These are phyloP conservation scores for Rhingia campestris DNA, from an alignment of 2,888 invertebrate genomes.

Conservation along the genomic window DNA sequence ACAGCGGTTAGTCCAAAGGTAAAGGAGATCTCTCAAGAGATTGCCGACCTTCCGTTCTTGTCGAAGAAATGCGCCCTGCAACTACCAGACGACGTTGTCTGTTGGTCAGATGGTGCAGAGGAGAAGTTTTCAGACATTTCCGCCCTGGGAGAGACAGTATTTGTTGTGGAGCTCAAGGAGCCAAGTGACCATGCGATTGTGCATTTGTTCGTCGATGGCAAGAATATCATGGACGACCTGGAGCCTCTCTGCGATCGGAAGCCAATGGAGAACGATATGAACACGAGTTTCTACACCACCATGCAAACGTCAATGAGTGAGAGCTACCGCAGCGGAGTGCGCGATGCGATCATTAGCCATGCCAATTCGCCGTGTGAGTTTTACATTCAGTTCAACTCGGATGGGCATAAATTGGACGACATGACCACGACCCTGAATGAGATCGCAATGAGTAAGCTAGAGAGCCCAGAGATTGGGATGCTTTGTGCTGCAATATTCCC, in stretches of 20 bases:
- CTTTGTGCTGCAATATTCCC: constrained; percentile 90
- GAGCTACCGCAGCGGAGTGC: constrained; percentile 64
- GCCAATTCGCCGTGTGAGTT: constrained; percentile 89
- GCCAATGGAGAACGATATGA: constrained; percentile 75
- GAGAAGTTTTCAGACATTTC: constrained; percentile 87
- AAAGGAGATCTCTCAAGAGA: constrained; percentile 85
- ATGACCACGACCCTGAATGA: constrained; percentile 81
- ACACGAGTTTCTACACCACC: constrained; percentile 74
- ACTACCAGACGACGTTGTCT: constrained; percentile 84
- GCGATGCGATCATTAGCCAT: constrained; percentile 87
- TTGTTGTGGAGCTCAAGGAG: constrained; percentile 87
- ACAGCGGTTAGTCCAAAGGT: constrained; percentile 85
- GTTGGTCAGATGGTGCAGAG: constrained; percentile 87
- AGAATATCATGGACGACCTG: constrained; percentile 86
- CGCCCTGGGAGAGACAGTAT: constrained; percentile 88
- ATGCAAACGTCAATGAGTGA: constrained; percentile 75
- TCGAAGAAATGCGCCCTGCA: constrained; percentile 86
- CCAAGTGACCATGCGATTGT: constrained; percentile 87
- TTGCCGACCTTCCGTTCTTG: constrained; percentile 85
- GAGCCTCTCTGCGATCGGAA: constrained; percentile 84
- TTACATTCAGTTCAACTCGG: constrained; percentile 89
- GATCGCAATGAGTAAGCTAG: constrained; percentile 60
- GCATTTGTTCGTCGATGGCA: constrained; percentile 85
- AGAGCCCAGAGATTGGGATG: constrained; percentile 81
- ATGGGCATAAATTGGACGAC: constrained; percentile 84